Evolutionary conservation across 2,113 vertebrate genomes (phyloP).

Genomic region (Orthonyx spaldingii): DNA sequence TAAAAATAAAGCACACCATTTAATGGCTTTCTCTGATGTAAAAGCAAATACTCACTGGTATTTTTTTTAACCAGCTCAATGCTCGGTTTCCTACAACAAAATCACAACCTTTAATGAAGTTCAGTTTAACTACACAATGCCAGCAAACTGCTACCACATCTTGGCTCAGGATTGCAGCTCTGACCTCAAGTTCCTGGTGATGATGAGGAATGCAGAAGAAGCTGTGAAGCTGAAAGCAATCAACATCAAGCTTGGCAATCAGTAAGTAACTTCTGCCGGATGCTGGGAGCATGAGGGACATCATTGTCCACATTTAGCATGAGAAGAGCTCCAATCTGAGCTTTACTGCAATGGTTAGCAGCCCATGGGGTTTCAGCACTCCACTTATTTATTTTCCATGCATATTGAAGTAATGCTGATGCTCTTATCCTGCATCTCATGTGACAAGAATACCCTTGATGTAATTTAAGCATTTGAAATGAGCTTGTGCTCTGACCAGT

Average conservation of each 20-base stretch:
- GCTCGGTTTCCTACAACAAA: constrained; percentile 16
- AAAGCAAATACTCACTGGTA: neutral
- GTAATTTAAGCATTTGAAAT: neutral
- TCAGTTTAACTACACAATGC: constrained; percentile 64
- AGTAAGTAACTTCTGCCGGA: constrained; percentile 67
- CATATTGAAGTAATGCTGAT: neutral
- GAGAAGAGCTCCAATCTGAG: neutral
- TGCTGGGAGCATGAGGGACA: neutral
- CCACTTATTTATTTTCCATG: neutral
- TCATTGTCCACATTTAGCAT: rapidly evolving
- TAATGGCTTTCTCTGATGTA: neutral
- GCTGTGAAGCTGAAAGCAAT: constrained; percentile 56
- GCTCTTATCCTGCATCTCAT: neutral
- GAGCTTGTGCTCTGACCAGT: neutral
- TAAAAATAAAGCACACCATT: neutral
- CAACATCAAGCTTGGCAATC: constrained; percentile 66
- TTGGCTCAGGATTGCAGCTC: constrained; percentile 78
- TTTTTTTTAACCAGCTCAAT: constrained; percentile 49
- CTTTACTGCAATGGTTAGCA: neutral
- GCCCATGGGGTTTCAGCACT: neutral
- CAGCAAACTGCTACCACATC: constrained; percentile 74
- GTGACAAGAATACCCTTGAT: neutral
- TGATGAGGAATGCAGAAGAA: constrained; percentile 65
- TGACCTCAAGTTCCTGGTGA: constrained; percentile 77
- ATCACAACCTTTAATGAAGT: constrained; percentile 76